phyloP scores from a whole-genome alignment of 2,113 vertebrate genomes.

The Neodontobutis hainanensis region DNA sequence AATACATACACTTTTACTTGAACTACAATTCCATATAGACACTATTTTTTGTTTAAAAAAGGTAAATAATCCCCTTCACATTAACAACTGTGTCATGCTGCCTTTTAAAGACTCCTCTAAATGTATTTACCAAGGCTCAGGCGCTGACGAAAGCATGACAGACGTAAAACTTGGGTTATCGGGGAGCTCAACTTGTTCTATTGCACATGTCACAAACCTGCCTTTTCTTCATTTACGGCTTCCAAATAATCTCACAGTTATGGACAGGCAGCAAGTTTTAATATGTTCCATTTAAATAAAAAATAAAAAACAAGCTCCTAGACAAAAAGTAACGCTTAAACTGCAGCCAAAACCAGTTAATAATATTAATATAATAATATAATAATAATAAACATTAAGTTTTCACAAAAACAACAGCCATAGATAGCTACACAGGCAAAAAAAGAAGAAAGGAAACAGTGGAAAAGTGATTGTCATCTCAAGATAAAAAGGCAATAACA shows the following conservation, averaged over 20 bases:
- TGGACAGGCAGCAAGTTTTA: conserved; percentile 70
- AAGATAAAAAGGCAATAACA: conserved; percentile 78
- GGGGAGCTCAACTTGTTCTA: conserved; percentile 69
- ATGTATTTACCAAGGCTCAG: not conserved
- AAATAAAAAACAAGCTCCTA: conserved; percentile 7
- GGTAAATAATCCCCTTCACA: too few species aligned
- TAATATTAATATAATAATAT: conserved; percentile 53
- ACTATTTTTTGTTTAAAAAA: too few species aligned
- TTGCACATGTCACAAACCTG: conserved; percentile 75
- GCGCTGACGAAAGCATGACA: too few species aligned
- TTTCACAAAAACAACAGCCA: conserved; percentile 69
- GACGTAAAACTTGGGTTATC: not conserved
- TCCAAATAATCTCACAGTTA: conserved; percentile 60
- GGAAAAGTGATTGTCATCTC: conserved; percentile 82
- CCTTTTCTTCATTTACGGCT: conserved; percentile 63
- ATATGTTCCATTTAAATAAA: conserved; percentile 50
- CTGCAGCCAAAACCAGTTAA: conserved; percentile 62
- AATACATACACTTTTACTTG: too few species aligned
- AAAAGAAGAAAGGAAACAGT: conserved; percentile 66
- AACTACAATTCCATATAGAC: too few species aligned
- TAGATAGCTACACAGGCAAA: conserved; percentile 66
- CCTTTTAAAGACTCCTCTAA: too few species aligned
- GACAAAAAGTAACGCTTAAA: conserved; percentile 41
- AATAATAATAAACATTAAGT: conserved; percentile 62
- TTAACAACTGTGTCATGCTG: too few species aligned